Evolutionary conservation across 2,797 vertebrate species (phyloP), one percentile per base, ranked within the genome.

Genomic region (Aphelocoma californica): DNA sequence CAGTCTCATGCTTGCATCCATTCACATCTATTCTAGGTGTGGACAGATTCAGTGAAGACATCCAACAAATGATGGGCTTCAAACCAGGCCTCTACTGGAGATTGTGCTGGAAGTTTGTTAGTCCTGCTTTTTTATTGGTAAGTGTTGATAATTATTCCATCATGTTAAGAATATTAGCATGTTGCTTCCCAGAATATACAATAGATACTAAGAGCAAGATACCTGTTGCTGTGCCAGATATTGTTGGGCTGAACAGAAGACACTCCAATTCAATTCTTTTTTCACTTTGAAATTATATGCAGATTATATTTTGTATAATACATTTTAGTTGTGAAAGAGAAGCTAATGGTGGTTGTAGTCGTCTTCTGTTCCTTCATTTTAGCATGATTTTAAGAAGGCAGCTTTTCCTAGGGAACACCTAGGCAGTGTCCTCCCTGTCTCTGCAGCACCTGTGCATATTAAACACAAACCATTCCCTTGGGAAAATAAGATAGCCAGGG

Each of bases 11-110:
- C 62, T 87, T 11, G 18, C 9, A n/a, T 71, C 38, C 12, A 3
- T 73, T 86, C 36, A 48, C 18, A 47, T 79, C 34, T 58, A 13
- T 86, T 95, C 34, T 86, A 99, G 99, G 99, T 90, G 99, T 99
- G 96, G 99, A 99, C 97, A 98, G 99, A 94, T 99, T 99, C 98
- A 99, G 99, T 77, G 98, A 99, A 69, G 99, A 99, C 85, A 99
- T 99, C 66, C 98, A 99, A 87, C 98, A 98, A 86, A 99, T 99
- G 99, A 99, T 99, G 98, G 99, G 99, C 66, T 99, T 99, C 93
- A 99, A 98, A 97, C 99, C 99, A 44, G 99, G 99, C 57, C 98
- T 99, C 34, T 99, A 99, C 97, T 99, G 99, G 99, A 98, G 99
- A 96, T 81, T 99, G 62, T 99, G 99, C 97, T 99, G 99, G 99